A percentile compares a stretch with the other conserved stretches of the same genome.
Evolutionary conservation across 2,888 invertebrate species (phyloP).

Genomic region (Drosophila algonquin): DNA sequence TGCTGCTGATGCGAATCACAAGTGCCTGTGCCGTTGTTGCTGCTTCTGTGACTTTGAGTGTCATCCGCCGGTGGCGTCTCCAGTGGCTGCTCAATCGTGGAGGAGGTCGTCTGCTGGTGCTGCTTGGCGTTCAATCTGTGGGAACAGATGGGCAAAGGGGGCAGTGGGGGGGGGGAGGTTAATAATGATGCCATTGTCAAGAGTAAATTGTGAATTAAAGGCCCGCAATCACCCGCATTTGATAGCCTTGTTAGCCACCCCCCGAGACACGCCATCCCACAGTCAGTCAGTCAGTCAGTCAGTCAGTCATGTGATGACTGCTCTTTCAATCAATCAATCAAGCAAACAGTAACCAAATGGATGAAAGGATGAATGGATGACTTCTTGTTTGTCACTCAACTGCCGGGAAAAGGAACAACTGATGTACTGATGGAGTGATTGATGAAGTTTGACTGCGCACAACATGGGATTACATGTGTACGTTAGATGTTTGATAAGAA

Average conservation of each 20-base stretch:
- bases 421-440: constrained; percentile 19
- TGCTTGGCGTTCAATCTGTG: constrained; percentile 64
- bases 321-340: constrained; percentile 31
- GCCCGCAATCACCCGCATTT: constrained; percentile 3
- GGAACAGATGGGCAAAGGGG: not conserved
- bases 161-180: constrained; percentile 35
- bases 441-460: constrained; percentile 14
- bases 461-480: not conserved
- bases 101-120: constrained; percentile 43
- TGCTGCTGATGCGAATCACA: constrained; percentile 78
- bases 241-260: constrained; percentile 23
- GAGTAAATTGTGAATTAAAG: constrained; percentile 11
- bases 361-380: not conserved
- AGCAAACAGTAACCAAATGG: constrained; percentile 15
- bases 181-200: constrained; percentile 63
- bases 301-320: constrained; percentile 40
- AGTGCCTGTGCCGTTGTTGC: constrained; percentile 67
- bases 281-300: not conserved
- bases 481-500: not conserved
- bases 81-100: constrained; percentile 45
- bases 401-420: not conserved
- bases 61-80: constrained; percentile 54
- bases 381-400: constrained; percentile 32
- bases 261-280: not conserved
- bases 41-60: constrained; percentile 65